Base-by-base conservation (phyloP, 1,140 invertebrate genomes). In the Rhagoletis zephyria region DNA sequence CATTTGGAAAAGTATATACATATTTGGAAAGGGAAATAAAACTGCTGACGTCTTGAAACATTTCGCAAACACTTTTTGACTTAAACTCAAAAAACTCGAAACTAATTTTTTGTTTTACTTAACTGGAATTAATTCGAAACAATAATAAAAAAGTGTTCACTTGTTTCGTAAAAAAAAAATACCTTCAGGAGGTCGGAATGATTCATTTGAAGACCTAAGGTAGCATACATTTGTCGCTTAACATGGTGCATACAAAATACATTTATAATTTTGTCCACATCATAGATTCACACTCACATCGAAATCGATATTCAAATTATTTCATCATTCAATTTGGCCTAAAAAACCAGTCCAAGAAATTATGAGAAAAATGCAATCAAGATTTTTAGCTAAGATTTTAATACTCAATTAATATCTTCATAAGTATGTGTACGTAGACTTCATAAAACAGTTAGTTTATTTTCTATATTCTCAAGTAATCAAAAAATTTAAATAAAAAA, bases 371-470 rank as follows among this genome's bases (percentile, higher is more conserved):
- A 42, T 30, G 45, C 30, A 56, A 63, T 86, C 40, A 63, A 10
- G 30, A 65, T 16, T 63, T 19, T 63, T 63, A 56, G 51, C 42
- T 86, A 63, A 61, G 30, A 63, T 86, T 63, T 86, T 86, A 86
- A 61, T 30, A 86, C n/a, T 86, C 59, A 42, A 63, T 48, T 86
- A 56, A 63, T 61, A 42, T 86, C 42, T 19, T 5, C 59, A 61
- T 65, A 63, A 16, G 30, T 59, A 63, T 45, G 30, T 59, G 81
- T 85, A 85, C 5, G 51, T 48, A n/a, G 10, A 63, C 63, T 86
- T 56, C 59, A 51, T 56, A 81, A 16, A n/a, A 45, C 85, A 63
- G 85, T 85, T 60, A 85, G 9, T 85, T 86, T 63, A 12, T 61
- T 86, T 56, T 63, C 42, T 63, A 63, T n/a, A 63, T 60, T n/a